Conservation (phyloP, 2,888 invertebrate species). For the Eupithecia abbreviata region DNA sequence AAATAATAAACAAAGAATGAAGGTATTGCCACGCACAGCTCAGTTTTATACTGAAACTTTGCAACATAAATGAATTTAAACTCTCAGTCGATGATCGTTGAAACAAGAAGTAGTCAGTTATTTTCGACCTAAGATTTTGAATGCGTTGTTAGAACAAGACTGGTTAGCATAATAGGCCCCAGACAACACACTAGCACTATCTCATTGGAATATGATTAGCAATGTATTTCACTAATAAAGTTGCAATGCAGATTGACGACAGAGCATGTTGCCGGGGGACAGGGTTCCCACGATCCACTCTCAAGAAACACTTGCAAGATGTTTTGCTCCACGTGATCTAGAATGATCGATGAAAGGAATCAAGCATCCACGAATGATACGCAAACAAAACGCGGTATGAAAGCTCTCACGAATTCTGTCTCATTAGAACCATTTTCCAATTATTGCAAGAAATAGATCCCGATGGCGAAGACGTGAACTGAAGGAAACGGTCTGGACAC, state of each 20-base stretch:
- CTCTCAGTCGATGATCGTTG: too few species aligned
- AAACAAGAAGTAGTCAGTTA: neutral
- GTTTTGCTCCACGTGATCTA: conserved; percentile 59
- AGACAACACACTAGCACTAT: neutral
- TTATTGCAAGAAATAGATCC: neutral
- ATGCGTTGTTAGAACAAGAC: neutral
- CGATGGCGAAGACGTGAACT: neutral
- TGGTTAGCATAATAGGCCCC: neutral
- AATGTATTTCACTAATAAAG: conserved; percentile 29
- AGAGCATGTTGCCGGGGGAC: conserved; percentile 40
- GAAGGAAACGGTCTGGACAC: neutral
- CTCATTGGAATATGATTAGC: conserved; percentile 13
- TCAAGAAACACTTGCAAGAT: conserved; percentile 48
- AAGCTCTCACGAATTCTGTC: neutral
- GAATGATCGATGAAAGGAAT: conserved; percentile 56
- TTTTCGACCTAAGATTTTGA: neutral
- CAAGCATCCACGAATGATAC: conserved; percentile 23
- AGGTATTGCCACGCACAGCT: too few species aligned
- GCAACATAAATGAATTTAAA: too few species aligned
- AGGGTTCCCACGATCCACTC: conserved; percentile 65
- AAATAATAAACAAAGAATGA: too few species aligned
- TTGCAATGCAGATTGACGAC: conserved; percentile 36
- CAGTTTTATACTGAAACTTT: too few species aligned
- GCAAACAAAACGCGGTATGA: neutral
- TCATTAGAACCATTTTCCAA: neutral